These are phyloP conservation scores for Eupsilia transversa DNA, from an alignment of 2,888 invertebrate genomes.

Conservation along the genomic window DNA sequence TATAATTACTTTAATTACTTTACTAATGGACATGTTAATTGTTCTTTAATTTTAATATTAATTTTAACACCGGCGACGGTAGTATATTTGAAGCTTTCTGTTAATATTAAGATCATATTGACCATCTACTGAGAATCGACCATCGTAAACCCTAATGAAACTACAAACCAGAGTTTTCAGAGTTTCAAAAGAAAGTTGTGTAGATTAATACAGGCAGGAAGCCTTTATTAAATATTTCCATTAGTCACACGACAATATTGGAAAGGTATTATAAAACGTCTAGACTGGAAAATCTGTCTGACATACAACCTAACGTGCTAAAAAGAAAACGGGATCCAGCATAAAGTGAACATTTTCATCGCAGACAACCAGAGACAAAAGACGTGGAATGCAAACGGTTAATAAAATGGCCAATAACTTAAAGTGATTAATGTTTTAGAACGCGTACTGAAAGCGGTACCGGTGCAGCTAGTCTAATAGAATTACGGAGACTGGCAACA, in stretches of 20 bases:
- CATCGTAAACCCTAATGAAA: background rate
- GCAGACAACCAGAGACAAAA: slow-evolving; percentile 34
- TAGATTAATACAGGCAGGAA: background rate
- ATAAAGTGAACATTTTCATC: slow-evolving; percentile 31
- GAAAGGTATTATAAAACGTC: slow-evolving; percentile 1
- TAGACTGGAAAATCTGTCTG: background rate
- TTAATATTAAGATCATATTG: no score
- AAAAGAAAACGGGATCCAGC: slow-evolving; percentile 29
- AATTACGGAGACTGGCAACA: slow-evolving; percentile 23
- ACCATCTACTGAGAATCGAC: no score
- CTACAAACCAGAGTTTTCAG: no score
- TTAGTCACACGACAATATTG: background rate
- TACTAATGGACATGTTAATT: no score
- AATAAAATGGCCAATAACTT: slow-evolving; percentile 47
- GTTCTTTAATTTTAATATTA: no score
- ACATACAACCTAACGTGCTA: background rate
- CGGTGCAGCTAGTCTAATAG: slow-evolving; percentile 35
- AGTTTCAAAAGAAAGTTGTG: background rate
- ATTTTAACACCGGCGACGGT: no score
- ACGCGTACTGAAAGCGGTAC: slow-evolving; percentile 39
- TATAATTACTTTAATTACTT: no score
- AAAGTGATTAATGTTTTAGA: slow-evolving; percentile 48
- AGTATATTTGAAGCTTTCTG: no score
- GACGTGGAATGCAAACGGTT: slow-evolving; percentile 37
- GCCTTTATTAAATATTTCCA: background rate